phyloP scores from a whole-genome alignment of 2,888 invertebrate species.

The Andrena bucephala region DNA sequence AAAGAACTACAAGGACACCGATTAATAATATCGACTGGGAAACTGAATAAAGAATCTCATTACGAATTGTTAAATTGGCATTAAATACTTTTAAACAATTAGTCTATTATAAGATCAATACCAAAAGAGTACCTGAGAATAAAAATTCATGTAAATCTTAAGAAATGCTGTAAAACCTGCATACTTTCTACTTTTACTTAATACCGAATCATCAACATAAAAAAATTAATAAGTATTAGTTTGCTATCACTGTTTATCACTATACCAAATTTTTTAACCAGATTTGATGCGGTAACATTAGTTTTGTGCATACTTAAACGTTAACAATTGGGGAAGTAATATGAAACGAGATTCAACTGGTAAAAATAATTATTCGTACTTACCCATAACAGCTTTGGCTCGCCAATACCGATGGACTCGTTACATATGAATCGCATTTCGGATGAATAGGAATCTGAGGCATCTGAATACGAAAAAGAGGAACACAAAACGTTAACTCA shows the following conservation, averaged over 20 bases:
- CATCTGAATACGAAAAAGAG: slow-evolving; percentile 10
- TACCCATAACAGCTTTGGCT: slow-evolving; percentile 73
- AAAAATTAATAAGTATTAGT: neutral
- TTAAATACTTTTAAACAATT: slow-evolving; percentile 19
- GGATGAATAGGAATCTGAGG: slow-evolving; percentile 73
- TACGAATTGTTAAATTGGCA: slow-evolving; percentile 21
- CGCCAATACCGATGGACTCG: slow-evolving; percentile 69
- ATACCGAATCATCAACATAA: neutral
- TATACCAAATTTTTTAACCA: too few species aligned
- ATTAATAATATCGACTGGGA: slow-evolving; percentile 8
- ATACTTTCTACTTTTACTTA: slow-evolving; percentile 1
- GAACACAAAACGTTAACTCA: slow-evolving; percentile 17
- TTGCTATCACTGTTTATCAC: too few species aligned
- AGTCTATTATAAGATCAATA: slow-evolving; percentile 32
- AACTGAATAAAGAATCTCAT: slow-evolving; percentile 55
- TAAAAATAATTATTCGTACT: slow-evolving; percentile 60
- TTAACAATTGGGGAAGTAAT: neutral
- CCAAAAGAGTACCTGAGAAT: slow-evolving; percentile 50
- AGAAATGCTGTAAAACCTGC: slow-evolving; percentile 4
- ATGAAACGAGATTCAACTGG: neutral
- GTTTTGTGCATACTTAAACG: slow-evolving; percentile 3
- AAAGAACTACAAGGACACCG: slow-evolving; percentile 15
- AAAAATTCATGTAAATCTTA: slow-evolving; percentile 39
- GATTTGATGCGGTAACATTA: neutral
- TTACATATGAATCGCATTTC: slow-evolving; percentile 75